phyloP scores from a whole-genome alignment of 2,113 vertebrate genomes.

The Platysteira castanea region DNA sequence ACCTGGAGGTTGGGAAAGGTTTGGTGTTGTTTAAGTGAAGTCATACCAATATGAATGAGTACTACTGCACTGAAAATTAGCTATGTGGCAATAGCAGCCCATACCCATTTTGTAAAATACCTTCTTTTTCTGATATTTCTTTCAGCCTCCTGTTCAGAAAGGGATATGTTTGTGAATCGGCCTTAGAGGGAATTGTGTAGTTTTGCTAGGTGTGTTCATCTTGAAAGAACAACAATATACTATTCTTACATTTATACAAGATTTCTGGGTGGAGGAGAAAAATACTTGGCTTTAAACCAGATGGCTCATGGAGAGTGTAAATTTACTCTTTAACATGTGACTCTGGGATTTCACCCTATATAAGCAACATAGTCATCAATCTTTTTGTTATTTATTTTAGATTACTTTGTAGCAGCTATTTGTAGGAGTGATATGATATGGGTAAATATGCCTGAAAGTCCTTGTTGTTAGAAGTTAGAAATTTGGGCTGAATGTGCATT shows the following conservation, averaged over 20 bases:
- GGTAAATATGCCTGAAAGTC: not conserved
- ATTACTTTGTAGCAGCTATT: not conserved
- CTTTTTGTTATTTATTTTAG: not conserved
- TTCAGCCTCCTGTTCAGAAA: not conserved
- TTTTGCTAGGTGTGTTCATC: constrained; percentile 2
- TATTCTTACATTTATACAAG: not conserved
- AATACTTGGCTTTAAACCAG: constrained; percentile 1
- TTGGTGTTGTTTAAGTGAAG: not conserved
- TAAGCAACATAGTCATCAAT: not conserved
- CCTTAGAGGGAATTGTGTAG: not conserved
- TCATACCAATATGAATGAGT: not conserved
- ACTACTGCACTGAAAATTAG: not conserved
- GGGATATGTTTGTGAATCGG: not conserved
- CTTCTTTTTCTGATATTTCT: not conserved
- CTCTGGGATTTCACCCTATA: not conserved
- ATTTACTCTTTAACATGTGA: not conserved
- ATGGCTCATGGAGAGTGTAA: not conserved
- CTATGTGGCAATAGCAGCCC: not conserved
- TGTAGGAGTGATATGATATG: not conserved
- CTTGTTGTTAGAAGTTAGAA: not conserved
- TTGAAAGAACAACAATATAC: not conserved
- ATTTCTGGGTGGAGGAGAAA: not conserved
- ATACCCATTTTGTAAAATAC: not conserved
- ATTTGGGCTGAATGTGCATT: not conserved
- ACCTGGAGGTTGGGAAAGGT: not conserved